Conservation (phyloP, 2,888 invertebrate species). For the Metellina segmentata region DNA sequence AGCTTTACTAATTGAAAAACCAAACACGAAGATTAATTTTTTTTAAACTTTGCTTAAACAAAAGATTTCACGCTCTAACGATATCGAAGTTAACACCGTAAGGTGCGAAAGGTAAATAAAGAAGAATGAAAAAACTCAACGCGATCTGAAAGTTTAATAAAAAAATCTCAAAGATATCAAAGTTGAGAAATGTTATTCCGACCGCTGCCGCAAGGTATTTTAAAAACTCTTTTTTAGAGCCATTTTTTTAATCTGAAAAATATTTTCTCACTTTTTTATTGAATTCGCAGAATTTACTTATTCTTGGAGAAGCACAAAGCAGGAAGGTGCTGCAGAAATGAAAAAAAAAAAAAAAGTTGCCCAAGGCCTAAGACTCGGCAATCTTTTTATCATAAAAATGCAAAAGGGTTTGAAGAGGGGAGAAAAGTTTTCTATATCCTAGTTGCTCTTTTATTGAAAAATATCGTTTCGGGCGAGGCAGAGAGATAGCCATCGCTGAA, state of each 20-base stretch:
- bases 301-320: background rate
- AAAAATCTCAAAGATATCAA: background rate
- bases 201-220: conserved; percentile 19
- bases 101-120: background rate
- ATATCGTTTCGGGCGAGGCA: background rate
- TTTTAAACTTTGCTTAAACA: background rate
- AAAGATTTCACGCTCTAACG: background rate
- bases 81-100: background rate
- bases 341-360: background rate
- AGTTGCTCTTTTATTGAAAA: background rate
- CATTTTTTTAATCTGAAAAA: background rate
- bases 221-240: conserved; percentile 2
- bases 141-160: background rate
- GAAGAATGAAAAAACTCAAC: background rate
- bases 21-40: background rate
- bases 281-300: conserved; percentile 7
- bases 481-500: background rate
- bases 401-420: background rate
- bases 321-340: background rate
- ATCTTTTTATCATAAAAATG: conserved; percentile 23
- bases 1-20: background rate
- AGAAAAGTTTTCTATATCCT: background rate
- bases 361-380: background rate
- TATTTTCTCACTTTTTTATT: conserved; percentile 12
- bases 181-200: conserved; percentile 7